Evolutionary conservation across 2,113 vertebrate species (phyloP).

Genomic region (Mixornis gularis): DNA sequence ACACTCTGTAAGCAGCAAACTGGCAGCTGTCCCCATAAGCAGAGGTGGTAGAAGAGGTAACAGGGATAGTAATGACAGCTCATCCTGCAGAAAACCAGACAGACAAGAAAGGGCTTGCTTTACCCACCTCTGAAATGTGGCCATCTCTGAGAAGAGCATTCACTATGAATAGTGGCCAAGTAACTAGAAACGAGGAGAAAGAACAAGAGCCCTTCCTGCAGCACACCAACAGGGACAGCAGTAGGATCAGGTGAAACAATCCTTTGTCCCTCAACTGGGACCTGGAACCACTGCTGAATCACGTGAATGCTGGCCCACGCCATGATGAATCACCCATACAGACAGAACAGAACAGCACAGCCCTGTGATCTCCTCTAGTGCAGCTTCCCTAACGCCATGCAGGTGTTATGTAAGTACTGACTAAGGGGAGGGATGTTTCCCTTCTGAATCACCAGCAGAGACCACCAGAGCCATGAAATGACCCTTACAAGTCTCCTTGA

Average conservation of each 20-base stretch:
- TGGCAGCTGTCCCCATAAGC: background rate
- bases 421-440: background rate
- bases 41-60: background rate
- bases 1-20: background rate
- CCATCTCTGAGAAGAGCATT: background rate
- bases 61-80: background rate
- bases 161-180: background rate
- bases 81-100: background rate
- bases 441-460: background rate
- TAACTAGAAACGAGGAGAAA: background rate
- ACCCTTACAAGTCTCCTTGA: background rate
- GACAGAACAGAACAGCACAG: background rate
- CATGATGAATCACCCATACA: background rate
- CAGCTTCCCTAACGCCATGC: background rate
- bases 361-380: background rate
- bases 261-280: background rate
- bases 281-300: background rate
- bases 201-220: background rate
- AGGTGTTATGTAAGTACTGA: background rate
- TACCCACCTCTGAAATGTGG: background rate
- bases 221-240: background rate
- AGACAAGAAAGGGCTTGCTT: background rate
- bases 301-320: accelerated
- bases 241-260: background rate
- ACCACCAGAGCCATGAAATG: background rate